Conservation (phyloP, 2,888 invertebrate species). For the Acanthosepion pharaonis region DNA sequence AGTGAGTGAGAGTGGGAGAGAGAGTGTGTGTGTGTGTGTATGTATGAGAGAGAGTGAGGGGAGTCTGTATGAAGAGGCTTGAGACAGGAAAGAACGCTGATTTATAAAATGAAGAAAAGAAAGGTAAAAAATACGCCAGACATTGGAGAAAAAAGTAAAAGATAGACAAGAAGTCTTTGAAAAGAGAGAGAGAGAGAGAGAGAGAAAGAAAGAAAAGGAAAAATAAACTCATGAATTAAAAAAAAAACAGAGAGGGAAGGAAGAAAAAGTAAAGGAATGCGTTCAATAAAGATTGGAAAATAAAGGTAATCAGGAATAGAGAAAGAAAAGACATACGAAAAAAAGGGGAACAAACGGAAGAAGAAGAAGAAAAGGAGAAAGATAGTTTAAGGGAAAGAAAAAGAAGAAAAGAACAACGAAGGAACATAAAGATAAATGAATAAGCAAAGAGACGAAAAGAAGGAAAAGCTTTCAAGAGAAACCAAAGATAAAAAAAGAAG, state of each 20-base stretch:
- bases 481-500: not conserved
- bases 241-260: not conserved
- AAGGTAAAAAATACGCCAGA: not conserved
- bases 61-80: not conserved
- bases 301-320: not conserved
- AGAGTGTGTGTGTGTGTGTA: not conserved
- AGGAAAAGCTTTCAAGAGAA: not conserved
- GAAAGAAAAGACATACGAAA: not conserved
- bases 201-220: not conserved
- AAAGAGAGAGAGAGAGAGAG: not conserved
- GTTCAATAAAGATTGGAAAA: not conserved
- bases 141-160: not conserved
- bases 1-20: not conserved
- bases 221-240: not conserved
- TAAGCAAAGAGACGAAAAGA: not conserved
- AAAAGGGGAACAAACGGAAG: not conserved
- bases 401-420: not conserved
- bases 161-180: not conserved
- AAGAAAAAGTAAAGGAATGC: not conserved
- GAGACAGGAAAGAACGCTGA: not conserved
- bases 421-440: no score
- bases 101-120: not conserved
- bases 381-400: not conserved
- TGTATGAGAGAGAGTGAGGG: not conserved
- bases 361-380: not conserved